Percentiles rank a stretch among this genome's conserved stretches.
Evolutionary conservation across 2,797 vertebrate genomes (phyloP).

Genomic region (Chloroceryle inda): DNA sequence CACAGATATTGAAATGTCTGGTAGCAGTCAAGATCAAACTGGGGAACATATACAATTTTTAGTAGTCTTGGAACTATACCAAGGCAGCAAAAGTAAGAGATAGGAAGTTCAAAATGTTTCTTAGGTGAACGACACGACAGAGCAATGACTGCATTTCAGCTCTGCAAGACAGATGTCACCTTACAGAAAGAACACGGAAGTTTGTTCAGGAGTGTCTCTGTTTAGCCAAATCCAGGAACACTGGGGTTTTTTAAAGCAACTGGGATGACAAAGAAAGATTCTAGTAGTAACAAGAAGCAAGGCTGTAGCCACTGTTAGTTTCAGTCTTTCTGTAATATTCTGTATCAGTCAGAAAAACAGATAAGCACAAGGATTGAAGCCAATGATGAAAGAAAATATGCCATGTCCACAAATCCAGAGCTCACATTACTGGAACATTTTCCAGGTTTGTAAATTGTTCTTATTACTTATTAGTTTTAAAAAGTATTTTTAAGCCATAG

Average conservation of each 20-base stretch:
- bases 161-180: background rate
- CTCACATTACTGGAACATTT: background rate
- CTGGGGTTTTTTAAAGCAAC: background rate
- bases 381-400: background rate
- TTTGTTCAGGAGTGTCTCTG: background rate
- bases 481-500: background rate
- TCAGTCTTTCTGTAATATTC: background rate
- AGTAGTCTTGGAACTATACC: background rate
- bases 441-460: background rate
- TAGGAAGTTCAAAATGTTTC: background rate
- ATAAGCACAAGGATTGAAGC: fast-evolving
- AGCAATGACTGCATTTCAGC: background rate
- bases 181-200: background rate
- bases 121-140: background rate
- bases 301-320: background rate
- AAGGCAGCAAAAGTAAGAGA: background rate
- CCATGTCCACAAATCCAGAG: background rate
- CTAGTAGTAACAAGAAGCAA: background rate
- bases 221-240: background rate
- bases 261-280: background rate
- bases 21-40: background rate
- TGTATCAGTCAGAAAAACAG: background rate
- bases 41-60: background rate
- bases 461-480: background rate
- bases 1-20: background rate